A percentile compares a stretch with the other conserved stretches of the same genome.
These are phyloP conservation scores for Cladopsammia gracilis DNA, from an alignment of 64 coral and sea anemone species.

Conservation along the genomic window DNA sequence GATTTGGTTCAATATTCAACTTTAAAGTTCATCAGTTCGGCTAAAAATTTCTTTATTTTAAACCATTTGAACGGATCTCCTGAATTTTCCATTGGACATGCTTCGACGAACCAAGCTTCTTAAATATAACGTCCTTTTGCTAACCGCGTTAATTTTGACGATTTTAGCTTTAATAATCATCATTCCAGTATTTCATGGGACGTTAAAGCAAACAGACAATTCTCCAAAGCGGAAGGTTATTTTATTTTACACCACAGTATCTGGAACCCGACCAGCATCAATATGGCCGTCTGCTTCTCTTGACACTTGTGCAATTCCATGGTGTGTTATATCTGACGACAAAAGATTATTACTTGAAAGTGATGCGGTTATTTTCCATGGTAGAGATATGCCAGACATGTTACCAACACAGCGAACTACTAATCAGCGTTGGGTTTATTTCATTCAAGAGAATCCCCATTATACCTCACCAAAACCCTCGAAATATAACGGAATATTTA, in stretches of 20 bases:
- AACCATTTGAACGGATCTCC: neutral
- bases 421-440: slow-evolving; percentile 69
- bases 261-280: neutral
- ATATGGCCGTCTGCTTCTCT: neutral
- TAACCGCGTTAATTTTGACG: neutral
- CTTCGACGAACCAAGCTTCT: neutral
- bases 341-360: slow-evolving; percentile 5
- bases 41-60: no score
- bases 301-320: slow-evolving; percentile 8
- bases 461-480: neutral
- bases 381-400: slow-evolving; percentile 21
- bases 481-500: slow-evolving; percentile 68
- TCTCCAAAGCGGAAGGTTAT: slow-evolving; percentile 22
- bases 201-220: neutral
- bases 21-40: no score
- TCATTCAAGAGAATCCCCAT: slow-evolving; percentile 38
- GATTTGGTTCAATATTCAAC: no score
- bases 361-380: slow-evolving; percentile 58
- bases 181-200: neutral
- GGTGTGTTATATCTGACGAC: slow-evolving; percentile 30
- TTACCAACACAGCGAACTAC: slow-evolving; percentile 4
- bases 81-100: neutral
- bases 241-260: slow-evolving; percentile 54
- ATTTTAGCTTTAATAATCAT: neutral
- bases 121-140: neutral